Percentiles rank a stretch among this genome's conserved stretches.
These are phyloP conservation scores for Trochalopteron elliotii DNA, from an alignment of 2,113 vertebrate species.

Conservation along the genomic window DNA sequence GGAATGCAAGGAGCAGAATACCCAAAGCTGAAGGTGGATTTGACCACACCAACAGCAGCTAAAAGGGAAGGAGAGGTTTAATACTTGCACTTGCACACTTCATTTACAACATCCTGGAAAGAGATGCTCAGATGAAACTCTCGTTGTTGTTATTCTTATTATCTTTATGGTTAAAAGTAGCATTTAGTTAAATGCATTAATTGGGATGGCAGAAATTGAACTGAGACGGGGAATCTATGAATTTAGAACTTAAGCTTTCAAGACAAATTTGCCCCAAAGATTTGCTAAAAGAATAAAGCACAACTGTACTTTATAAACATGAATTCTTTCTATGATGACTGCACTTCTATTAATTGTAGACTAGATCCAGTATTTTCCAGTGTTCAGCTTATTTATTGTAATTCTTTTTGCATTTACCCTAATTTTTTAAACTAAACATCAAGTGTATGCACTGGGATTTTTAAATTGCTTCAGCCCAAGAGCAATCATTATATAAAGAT, in stretches of 20 bases:
- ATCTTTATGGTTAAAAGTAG: not conserved
- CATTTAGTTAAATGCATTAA: not conserved
- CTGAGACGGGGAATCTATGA: not conserved
- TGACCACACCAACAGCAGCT: not conserved
- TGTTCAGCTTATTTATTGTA: not conserved
- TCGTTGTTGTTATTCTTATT: not conserved
- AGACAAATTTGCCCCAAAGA: not conserved
- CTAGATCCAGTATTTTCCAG: not conserved
- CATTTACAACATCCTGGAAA: not conserved
- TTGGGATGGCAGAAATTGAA: not conserved
- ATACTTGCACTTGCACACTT: not conserved
- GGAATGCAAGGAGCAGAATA: not conserved
- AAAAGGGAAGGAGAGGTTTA: not conserved
- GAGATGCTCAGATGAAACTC: not conserved
- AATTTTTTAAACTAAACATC: conserved; percentile 34
- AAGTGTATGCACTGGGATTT: not conserved
- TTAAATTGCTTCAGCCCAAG: conserved; percentile 29
- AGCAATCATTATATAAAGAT: conserved; percentile 17
- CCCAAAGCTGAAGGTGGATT: not conserved
- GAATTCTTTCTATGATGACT: not conserved
- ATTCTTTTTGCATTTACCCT: not conserved
- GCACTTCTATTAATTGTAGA: not conserved
- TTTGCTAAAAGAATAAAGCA: not conserved
- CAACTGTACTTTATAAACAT: not conserved
- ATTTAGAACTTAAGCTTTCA: not conserved